A percentile compares a stretch with the other conserved stretches of the same genome.
phyloP scores from a whole-genome alignment of 1,140 invertebrate species.

The Papilio xuthus region DNA sequence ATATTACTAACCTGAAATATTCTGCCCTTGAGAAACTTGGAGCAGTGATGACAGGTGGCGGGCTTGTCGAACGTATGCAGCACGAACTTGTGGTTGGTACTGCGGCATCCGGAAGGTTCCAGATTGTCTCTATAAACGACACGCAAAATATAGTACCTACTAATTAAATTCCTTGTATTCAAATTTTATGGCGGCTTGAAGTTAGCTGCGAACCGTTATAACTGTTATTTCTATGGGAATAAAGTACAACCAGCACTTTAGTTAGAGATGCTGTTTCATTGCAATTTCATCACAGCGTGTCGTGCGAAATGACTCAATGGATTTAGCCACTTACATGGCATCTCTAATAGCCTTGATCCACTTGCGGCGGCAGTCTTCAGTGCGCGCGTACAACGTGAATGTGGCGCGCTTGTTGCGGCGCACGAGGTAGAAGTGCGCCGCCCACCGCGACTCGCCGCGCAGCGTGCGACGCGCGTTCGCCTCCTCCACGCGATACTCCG shows the following conservation, averaged over 20 bases:
- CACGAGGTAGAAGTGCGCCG: conserved; percentile 91
- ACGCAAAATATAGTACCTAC: neutral
- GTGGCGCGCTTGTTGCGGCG: conserved; percentile 91
- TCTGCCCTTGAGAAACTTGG: conserved; percentile 94
- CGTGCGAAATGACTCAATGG: too few species aligned
- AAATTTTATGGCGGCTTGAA: neutral
- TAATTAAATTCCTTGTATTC: neutral
- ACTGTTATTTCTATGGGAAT: too few species aligned
- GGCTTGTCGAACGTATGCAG: conserved; percentile 94
- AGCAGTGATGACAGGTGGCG: conserved; percentile 90
- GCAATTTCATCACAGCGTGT: too few species aligned
- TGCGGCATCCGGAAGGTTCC: conserved; percentile 88
- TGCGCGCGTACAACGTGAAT: conserved; percentile 95
- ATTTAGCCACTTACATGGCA: conserved; percentile 87
- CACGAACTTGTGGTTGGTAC: conserved; percentile 93
- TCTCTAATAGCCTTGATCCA: conserved; percentile 96
- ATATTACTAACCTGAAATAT: conserved; percentile 87
- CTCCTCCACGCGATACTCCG: conserved; percentile 94
- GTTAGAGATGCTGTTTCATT: too few species aligned
- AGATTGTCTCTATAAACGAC: conserved; percentile 89
- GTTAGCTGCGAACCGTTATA: too few species aligned
- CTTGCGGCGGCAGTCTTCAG: conserved; percentile 92
- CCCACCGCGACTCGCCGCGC: conserved; percentile 88
- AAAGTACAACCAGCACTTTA: too few species aligned
- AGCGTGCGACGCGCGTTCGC: conserved; percentile 83